Percentiles rank a stretch among this genome's conserved stretches.
These are phyloP conservation scores for Rhineura floridana DNA, from an alignment of 2,113 vertebrate genomes.

Conservation along the genomic window DNA sequence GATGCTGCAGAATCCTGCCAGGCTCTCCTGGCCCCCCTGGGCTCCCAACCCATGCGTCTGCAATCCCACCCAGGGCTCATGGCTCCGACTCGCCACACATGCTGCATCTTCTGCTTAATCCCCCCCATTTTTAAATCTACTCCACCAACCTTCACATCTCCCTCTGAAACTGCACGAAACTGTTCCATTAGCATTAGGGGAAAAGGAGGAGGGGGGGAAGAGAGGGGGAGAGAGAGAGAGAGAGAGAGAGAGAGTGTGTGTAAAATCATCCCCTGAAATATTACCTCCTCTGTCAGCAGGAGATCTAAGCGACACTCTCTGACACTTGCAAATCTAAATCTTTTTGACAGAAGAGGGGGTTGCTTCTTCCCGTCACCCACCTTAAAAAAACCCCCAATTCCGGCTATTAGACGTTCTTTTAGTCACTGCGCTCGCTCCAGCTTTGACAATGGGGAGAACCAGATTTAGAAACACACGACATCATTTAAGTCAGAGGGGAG, in stretches of 20 bases:
- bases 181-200: conserved; percentile 63
- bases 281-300: conserved; percentile 27
- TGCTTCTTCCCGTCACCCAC: neutral
- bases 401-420: neutral
- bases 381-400: neutral
- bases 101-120: neutral
- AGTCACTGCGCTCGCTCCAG: neutral
- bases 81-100: neutral
- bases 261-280: conserved; percentile 52
- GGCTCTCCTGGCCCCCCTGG: neutral
- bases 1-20: conserved; percentile 44
- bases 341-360: conserved; percentile 15
- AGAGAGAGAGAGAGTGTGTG: neutral
- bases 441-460: neutral
- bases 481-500: neutral
- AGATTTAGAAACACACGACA: neutral
- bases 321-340: conserved; percentile 43
- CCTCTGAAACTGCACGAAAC: conserved; percentile 64
- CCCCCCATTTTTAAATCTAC: neutral
- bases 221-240: neutral
- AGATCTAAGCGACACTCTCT: conserved; percentile 18
- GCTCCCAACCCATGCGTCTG: neutral
- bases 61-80: neutral
- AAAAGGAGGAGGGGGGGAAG: neutral
- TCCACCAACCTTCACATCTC: neutral